Conservation (phyloP, 1,140 invertebrate genomes). For the Lordiphosa clarofinis region DNA sequence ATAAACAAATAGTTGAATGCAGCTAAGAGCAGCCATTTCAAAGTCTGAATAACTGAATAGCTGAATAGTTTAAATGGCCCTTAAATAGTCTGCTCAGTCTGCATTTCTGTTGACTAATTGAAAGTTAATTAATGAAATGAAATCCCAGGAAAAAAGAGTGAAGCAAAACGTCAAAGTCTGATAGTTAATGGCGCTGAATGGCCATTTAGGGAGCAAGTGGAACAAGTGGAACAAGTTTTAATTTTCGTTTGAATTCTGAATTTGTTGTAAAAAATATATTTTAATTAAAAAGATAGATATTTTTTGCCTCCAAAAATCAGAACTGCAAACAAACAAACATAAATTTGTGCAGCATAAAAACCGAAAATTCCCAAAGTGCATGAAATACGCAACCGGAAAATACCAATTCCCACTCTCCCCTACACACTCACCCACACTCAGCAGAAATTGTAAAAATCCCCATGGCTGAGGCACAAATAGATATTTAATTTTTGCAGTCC, state of each 20-base stretch:
- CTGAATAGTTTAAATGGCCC: conserved; percentile 39
- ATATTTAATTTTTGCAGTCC: conserved; percentile 68
- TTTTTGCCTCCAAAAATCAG: conserved; percentile 49
- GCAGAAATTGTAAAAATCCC: conserved; percentile 40
- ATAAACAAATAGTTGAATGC: conserved; percentile 4
- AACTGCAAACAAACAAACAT: conserved; percentile 59
- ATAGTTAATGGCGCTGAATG: conserved; percentile 58
- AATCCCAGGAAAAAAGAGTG: conserved; percentile 8
- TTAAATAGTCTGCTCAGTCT: conserved; percentile 17
- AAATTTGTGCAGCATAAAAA: conserved; percentile 48
- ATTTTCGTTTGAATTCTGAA: conserved; percentile 45
- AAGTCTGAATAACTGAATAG: conserved; percentile 31
- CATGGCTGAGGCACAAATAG: conserved; percentile 52
- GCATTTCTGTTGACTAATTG: conserved; percentile 55
- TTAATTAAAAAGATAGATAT: conserved; percentile 68
- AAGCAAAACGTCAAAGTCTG: conserved; percentile 14
- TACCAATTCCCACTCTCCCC: conserved; percentile 18
- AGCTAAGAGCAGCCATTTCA: conserved; percentile 13
- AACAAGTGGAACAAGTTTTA: conserved; percentile 44
- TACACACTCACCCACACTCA: background rate
- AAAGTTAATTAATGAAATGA: conserved; percentile 65
- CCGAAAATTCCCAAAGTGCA: conserved; percentile 37
- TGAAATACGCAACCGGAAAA: conserved; percentile 37
- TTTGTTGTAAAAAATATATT: conserved; percentile 61
- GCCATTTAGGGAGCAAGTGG: conserved; percentile 34